Base-by-base conservation (phyloP, 1,140 invertebrate genomes). In the Ectropis grisescens region DNA sequence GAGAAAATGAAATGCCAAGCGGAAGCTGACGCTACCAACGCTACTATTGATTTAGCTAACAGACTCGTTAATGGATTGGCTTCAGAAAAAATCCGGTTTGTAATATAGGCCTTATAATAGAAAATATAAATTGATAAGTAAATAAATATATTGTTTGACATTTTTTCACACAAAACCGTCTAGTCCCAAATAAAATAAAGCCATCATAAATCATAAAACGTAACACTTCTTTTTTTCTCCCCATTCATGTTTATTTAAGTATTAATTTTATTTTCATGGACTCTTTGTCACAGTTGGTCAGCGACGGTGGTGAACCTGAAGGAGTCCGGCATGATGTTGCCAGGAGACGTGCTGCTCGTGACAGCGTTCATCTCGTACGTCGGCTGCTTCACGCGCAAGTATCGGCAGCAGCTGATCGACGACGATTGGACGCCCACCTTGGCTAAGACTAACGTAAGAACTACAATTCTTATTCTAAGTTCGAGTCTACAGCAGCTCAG, bases 351-450 rank as follows among this genome's bases (percentile, higher is more conserved):
- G 16, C 78, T 98, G 0, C 67, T 97, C 2, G 89, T 94, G 2
- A 92, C 95, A 2, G 94, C 95, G n/a, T 98, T 98, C 76, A 91
- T 98, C 28, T 98, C 96, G 0, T 98, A 98, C 64, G 90, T 97
- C 4, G 96, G 96, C 1, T 96, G 93, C 47, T 98, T 98, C 65
- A 95, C 92, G 3, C 91, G 92, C 51, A 85, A 86, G 26, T 98
- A 97, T 67, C 82, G 96, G 35, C 57, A 85, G 5, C 91, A 96
- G 48, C 83, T 98, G 6, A 83, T 96, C 51, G 85, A 95, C 14
- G 88, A 91, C 12, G 85, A 90, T 55, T 96, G 94, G 93, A 56
- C 91, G 27, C 94, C 94, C 1, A 89, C 83, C 43, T 69, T 92
- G 2, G 78, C 82, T 33, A 86, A 84, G 37, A 69, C 89, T 15